Evolutionary conservation across 2,113 vertebrate genomes (phyloP).

Genomic region (Furnarius figulus): DNA sequence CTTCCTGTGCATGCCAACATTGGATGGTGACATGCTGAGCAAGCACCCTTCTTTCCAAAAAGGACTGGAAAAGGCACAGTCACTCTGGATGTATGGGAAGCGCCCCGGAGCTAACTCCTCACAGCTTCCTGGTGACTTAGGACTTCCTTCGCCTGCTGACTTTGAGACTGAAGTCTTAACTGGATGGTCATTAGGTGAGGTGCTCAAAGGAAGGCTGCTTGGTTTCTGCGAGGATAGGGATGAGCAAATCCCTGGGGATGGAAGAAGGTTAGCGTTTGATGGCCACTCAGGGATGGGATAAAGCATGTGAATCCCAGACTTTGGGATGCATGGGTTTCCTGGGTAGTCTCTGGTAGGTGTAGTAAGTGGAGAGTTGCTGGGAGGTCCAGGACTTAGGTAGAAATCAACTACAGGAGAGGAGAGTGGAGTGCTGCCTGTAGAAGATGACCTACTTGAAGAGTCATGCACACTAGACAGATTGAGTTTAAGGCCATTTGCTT

Average conservation of each 20-base stretch:
- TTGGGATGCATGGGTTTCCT: slow-evolving; percentile 66
- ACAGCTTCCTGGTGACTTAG: neutral
- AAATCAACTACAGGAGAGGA: slow-evolving; percentile 85
- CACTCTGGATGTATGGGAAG: slow-evolving; percentile 77
- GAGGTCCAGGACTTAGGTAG: slow-evolving; percentile 83
- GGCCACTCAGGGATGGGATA: slow-evolving; percentile 76
- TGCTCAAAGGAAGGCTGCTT: neutral
- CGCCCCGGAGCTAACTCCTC: neutral
- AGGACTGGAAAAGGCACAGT: slow-evolving; percentile 86
- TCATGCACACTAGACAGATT: slow-evolving; percentile 80
- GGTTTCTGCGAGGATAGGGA: neutral
- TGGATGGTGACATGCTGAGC: slow-evolving; percentile 68
- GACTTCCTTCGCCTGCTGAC: neutral
- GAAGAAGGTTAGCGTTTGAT: slow-evolving; percentile 19
- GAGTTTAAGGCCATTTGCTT: slow-evolving; percentile 90
- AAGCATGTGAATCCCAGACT: slow-evolving; percentile 72
- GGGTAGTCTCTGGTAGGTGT: slow-evolving; percentile 86
- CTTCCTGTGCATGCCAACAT: slow-evolving; percentile 57
- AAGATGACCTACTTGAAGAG: slow-evolving; percentile 77
- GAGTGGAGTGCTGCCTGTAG: slow-evolving; percentile 76
- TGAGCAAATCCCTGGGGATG: slow-evolving; percentile 47
- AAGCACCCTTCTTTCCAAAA: slow-evolving; percentile 84
- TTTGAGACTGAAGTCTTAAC: neutral
- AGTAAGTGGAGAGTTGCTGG: slow-evolving; percentile 87
- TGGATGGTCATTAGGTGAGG: neutral